These are phyloP conservation scores for Cyanoramphus novaezelandiae DNA, from an alignment of 2,113 vertebrate species.

Conservation along the genomic window DNA sequence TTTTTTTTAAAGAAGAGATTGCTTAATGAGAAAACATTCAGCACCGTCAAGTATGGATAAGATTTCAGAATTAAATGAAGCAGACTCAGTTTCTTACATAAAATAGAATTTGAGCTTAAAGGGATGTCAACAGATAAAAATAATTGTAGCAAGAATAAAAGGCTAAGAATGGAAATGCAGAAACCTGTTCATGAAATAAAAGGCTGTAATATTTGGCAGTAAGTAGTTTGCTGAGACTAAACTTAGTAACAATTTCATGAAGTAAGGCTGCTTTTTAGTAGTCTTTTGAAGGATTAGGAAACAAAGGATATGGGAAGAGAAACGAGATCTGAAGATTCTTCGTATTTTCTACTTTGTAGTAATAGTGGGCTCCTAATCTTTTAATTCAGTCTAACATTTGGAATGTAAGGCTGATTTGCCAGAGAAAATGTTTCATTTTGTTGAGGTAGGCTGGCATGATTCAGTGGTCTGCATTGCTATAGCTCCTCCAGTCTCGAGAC, in stretches of 20 bases:
- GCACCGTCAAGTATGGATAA: neutral
- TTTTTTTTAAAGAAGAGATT: neutral
- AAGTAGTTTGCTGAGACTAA: neutral
- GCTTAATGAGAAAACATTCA: neutral
- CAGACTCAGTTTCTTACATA: neutral
- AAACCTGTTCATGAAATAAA: neutral
- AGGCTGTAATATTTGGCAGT: neutral
- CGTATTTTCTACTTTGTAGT: neutral
- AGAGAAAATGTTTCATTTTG: neutral
- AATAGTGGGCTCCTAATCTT: neutral
- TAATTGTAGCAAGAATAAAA: neutral
- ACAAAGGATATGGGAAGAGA: neutral
- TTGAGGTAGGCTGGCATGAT: neutral
- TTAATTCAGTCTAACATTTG: neutral
- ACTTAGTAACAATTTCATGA: neutral
- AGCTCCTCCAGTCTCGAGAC: neutral
- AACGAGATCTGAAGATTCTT: neutral
- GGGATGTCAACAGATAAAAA: neutral
- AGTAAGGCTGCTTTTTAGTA: neutral
- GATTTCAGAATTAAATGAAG: neutral
- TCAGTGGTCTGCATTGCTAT: neutral
- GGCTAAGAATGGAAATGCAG: neutral
- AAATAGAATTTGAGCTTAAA: neutral
- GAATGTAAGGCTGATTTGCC: neutral
- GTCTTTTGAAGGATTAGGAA: neutral